phyloP scores from a whole-genome alignment of 1,140 invertebrate species.

The Rhyacophila brunnea region DNA sequence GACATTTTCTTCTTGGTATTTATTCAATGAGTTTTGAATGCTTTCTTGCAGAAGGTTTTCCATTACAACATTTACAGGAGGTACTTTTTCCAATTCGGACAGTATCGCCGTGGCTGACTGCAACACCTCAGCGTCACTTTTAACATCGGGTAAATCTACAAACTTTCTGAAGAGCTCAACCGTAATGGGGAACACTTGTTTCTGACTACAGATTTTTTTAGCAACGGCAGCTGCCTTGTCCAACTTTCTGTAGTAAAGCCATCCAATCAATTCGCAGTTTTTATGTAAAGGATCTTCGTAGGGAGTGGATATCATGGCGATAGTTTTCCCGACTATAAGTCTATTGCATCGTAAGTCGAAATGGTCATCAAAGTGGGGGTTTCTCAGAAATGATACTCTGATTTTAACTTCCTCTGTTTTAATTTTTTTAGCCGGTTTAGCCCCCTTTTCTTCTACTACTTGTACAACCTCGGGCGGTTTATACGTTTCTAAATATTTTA shows the following conservation, averaged over 20 bases:
- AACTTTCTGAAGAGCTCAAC: slow-evolving; percentile 4
- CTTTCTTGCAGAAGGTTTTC: slow-evolving; percentile 51
- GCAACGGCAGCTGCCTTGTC: slow-evolving; percentile 52
- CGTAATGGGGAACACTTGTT: slow-evolving; percentile 1
- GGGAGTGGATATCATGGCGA: slow-evolving; percentile 61
- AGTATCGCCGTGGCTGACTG: slow-evolving; percentile 38
- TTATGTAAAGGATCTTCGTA: slow-evolving; percentile 56
- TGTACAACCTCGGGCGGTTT: slow-evolving; percentile 44
- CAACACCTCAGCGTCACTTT: slow-evolving; percentile 38
- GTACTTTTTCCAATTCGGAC: slow-evolving; percentile 36
- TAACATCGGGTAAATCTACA: slow-evolving; percentile 7
- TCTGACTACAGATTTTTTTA: slow-evolving; percentile 38
- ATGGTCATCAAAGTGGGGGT: slow-evolving; percentile 82
- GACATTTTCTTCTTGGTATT: slow-evolving; percentile 57
- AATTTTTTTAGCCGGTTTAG: slow-evolving; percentile 41
- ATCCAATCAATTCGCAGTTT: slow-evolving; percentile 69
- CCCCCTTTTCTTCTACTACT: slow-evolving; percentile 44
- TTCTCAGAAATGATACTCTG: slow-evolving; percentile 75
- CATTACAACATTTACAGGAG: slow-evolving; percentile 33
- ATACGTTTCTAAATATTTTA: slow-evolving; percentile 68
- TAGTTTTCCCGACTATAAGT: slow-evolving; percentile 75
- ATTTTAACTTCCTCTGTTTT: slow-evolving; percentile 71
- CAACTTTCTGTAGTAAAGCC: slow-evolving; percentile 67
- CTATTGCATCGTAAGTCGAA: slow-evolving; percentile 74
- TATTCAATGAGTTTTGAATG: slow-evolving; percentile 55